Evolutionary conservation across 2,113 vertebrate genomes (phyloP), one percentile per base, ranked within the genome.

Genomic region (Gobio gobio): DNA sequence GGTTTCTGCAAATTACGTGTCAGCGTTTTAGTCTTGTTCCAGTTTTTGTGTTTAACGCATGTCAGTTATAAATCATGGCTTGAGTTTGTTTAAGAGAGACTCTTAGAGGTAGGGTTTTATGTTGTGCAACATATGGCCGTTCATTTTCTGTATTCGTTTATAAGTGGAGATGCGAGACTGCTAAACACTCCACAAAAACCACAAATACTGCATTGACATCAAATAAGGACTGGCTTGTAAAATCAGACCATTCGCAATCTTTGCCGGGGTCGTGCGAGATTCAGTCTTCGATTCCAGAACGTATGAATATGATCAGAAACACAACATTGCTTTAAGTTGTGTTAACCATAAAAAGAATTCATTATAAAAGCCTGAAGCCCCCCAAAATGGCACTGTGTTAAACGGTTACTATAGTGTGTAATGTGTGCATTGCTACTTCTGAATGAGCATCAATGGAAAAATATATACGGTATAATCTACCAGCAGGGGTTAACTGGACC

Each of bases 31-130:
- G 45, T 64, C 43, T 9, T n/a, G 18, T 61, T 88, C 87, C 84
- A 86, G 80, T 66, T 86, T 40, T 73, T 68, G 75, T n/a, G 63
- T 61, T 59, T 73, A 85, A 73, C 16, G 45, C 45, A 33, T 70
- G 73, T 83, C 61, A 59, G 58, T 83, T 78, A 70, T 51, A 68
- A 56, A 68, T 86, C 68, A 66, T 86, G 80, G 74, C 74, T 86
- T 87, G 33, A 85, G 20, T 59, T 83, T 26, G 20, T 59, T 83
- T 24, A 26, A 76, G 47, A 70, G 43, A 49, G 3, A 74, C 47
- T 58, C 20, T 13, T 2, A 82, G 87, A 88, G 87, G 87, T 88
- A 88, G 87, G 81, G 70, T 36, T 83, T 86, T 85, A 77, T 51
- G 2, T 74, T 88, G 87, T 86, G 87, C 84, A 86, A 79, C 56